Percentiles rank a stretch among this genome's conserved stretches.
phyloP scores from a whole-genome alignment of 2,113 vertebrate species.

The Muntiacus muntjak region DNA sequence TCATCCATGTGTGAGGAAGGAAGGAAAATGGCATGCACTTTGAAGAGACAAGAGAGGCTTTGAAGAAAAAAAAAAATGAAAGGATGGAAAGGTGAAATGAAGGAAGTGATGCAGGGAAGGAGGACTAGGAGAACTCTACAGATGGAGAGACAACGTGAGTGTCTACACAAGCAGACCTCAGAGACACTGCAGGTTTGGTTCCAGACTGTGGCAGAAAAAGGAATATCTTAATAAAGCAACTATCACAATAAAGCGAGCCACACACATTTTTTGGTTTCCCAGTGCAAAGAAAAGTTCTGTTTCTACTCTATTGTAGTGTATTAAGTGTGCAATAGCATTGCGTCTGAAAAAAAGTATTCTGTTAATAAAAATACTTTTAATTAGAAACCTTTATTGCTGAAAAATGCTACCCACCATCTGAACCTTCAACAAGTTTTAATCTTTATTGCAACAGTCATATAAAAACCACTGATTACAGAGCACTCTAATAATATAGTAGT shows the following conservation, averaged over 20 bases:
- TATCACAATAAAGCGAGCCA: background rate
- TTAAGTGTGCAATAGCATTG: background rate
- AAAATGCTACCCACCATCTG: background rate
- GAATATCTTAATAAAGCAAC: background rate
- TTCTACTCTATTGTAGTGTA: background rate
- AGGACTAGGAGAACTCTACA: background rate
- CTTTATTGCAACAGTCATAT: background rate
- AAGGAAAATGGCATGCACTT: background rate
- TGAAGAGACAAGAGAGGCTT: background rate
- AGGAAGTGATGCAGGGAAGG: too few relatives aligned
- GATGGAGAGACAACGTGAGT: background rate
- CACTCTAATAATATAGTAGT: background rate
- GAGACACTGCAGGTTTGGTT: background rate
- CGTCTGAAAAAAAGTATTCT: background rate
- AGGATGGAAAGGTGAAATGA: accelerated
- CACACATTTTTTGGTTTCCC: background rate
- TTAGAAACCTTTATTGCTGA: background rate
- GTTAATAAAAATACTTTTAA: background rate
- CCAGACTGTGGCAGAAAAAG: background rate
- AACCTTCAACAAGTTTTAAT: background rate
- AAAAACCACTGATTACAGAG: background rate
- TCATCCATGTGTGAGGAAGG: background rate
- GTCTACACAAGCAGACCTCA: background rate
- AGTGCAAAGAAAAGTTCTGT: background rate
- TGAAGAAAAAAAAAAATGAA: accelerated